Conservation (phyloP, 2,888 invertebrate species). For the Pseudococcus jackbeardsleyi region DNA sequence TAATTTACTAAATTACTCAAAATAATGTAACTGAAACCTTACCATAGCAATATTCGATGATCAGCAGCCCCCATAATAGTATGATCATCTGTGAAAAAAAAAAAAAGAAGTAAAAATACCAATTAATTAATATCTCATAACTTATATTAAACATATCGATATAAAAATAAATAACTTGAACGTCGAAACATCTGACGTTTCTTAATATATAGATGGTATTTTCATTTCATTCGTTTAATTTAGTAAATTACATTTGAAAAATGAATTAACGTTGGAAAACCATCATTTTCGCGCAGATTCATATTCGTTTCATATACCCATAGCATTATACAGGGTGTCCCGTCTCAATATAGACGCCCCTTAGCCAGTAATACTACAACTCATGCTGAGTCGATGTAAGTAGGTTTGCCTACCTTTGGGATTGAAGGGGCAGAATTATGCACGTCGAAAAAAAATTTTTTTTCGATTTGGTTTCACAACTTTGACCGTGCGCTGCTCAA, state of each 20-base stretch:
- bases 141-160: too few species aligned
- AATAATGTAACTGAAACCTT: background rate
- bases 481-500: too few species aligned
- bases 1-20: too few species aligned
- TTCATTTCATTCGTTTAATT: slow-evolving; percentile 42
- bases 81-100: slow-evolving; percentile 29
- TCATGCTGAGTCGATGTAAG: too few species aligned
- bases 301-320: background rate
- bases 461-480: too few species aligned
- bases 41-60: slow-evolving; percentile 46
- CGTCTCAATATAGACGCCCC: too few species aligned
- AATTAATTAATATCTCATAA: background rate
- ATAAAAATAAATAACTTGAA: too few species aligned
- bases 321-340: too few species aligned
- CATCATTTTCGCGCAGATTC: slow-evolving; percentile 13
- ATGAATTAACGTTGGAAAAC: slow-evolving; percentile 33
- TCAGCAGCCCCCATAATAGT: slow-evolving; percentile 50
- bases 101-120: background rate
- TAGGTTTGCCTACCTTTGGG: too few species aligned
- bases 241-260: slow-evolving; percentile 39
- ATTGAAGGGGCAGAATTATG: too few species aligned
- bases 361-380: too few species aligned
- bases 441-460: too few species aligned
- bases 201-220: background rate
- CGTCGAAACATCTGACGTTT: background rate